A percentile compares a stretch with the other conserved stretches of the same genome.
Conservation (phyloP, 1,140 invertebrate species). For the Drosophila santomea region DNA sequence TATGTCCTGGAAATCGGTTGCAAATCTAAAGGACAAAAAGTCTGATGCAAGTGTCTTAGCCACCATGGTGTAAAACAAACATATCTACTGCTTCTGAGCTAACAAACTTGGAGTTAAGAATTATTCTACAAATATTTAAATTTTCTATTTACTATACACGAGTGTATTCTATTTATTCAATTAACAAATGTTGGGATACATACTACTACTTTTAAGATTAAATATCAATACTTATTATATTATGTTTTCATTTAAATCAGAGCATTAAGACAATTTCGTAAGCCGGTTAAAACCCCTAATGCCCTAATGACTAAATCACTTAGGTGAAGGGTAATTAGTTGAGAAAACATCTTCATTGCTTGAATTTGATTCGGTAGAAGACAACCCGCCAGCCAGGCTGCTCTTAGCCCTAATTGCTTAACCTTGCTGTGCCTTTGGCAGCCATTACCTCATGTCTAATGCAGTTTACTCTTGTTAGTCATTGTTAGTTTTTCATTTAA, state of each 20-base stretch:
- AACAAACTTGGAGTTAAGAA: too few species aligned
- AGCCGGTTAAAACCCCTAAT: background rate
- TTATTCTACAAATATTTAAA: background rate
- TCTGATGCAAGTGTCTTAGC: background rate
- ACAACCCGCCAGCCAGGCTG: constrained; percentile 16
- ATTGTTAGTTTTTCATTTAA: constrained; percentile 61
- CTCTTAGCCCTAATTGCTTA: constrained; percentile 29
- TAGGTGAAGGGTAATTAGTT: constrained; percentile 19
- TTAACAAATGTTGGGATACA: too few species aligned
- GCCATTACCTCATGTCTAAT: constrained; percentile 24
- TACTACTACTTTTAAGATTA: too few species aligned
- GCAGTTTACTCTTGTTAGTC: constrained; percentile 45
- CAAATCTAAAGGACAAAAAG: constrained; percentile 4
- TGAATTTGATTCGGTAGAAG: constrained; percentile 12
- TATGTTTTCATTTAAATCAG: background rate
- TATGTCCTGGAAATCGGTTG: constrained; percentile 22
- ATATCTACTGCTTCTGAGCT: background rate
- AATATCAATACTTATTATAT: too few species aligned
- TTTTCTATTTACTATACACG: too few species aligned
- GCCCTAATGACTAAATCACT: constrained; percentile 15
- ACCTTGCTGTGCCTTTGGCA: constrained; percentile 2
- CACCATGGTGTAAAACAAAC: too few species aligned
- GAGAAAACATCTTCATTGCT: constrained; percentile 12
- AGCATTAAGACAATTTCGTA: background rate
- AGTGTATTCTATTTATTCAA: too few species aligned